A percentile compares a stretch with the other conserved stretches of the same genome.
These are phyloP conservation scores for Cranoglanis bouderius DNA, from an alignment of 2,113 vertebrate species.

Conservation along the genomic window DNA sequence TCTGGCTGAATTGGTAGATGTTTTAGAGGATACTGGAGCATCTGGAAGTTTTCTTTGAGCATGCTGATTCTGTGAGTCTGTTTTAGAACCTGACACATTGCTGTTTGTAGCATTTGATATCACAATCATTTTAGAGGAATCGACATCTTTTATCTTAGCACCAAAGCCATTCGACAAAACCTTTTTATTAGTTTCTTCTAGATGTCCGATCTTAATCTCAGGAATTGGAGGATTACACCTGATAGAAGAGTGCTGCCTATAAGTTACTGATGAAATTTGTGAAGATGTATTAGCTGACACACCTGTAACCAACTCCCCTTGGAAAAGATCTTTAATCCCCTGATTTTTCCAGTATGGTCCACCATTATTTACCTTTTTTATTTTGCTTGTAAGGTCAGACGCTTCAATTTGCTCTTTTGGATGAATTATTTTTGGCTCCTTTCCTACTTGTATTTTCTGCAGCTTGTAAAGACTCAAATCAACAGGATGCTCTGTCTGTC, in stretches of 20 bases:
- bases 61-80: slow-evolving; percentile 54
- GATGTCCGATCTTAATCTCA: slow-evolving; percentile 68
- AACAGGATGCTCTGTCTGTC: slow-evolving; percentile 79
- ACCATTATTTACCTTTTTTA: slow-evolving; percentile 58
- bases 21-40: slow-evolving; percentile 42
- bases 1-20: slow-evolving; percentile 38
- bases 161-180: slow-evolving; percentile 54
- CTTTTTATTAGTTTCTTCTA: slow-evolving; percentile 57
- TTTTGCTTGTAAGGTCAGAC: slow-evolving; percentile 77
- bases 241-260: slow-evolving; percentile 56
- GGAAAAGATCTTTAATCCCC: slow-evolving; percentile 50
- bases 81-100: slow-evolving; percentile 30
- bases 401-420: slow-evolving; percentile 66
- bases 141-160: slow-evolving; percentile 66
- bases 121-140: slow-evolving; percentile 57
- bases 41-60: slow-evolving; percentile 54
- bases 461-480: slow-evolving; percentile 85
- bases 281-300: not conserved
- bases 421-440: slow-evolving; percentile 60
- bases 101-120: slow-evolving; percentile 28
- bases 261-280: slow-evolving; percentile 54
- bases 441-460: slow-evolving; percentile 81
- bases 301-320: slow-evolving; percentile 20
- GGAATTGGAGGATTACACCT: slow-evolving; percentile 57
- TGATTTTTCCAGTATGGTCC: slow-evolving; percentile 74